Base-by-base conservation (phyloP, 2,797 vertebrate species). In the Schizopygopsis malacanthus region DNA sequence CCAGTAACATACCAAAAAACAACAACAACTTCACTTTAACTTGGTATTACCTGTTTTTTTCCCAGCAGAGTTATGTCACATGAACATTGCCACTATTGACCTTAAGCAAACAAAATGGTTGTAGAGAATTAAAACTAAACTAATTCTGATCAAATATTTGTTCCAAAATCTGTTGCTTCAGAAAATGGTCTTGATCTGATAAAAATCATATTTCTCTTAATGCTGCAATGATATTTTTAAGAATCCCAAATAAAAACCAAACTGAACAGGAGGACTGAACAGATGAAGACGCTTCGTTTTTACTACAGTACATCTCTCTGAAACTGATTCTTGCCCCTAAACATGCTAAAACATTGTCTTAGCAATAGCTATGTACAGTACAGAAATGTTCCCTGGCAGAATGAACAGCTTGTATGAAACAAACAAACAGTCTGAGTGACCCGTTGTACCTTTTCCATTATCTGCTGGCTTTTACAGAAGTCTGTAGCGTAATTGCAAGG, bases 371-470 rank as follows among this genome's bases (percentile, higher is more conserved):
- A n/a, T 20, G 20, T 8, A 37, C 47, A 10, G 18, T 20, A 39
- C 11, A 15, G 20, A 59, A 77, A 37, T 12, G 20, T 11, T 77
- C 75, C 52, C 33, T 39, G 47, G 75, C 18, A 54, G 75, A 56
- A 77, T 10, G 1, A 37, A 79, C 56, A 45, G n/a, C 77, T 45
- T 63, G 39, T 63, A 45, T 45, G 56, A 25, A 56, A 56, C 33
- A 43, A 41, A n/a, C n/a, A 50, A 37, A 33, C 61, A 15, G 25
- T 67, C 43, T n/a, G 56, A 28, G 45, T 39, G 25, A 81, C 43
- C 79, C n/a, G 39, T 11, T 63, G 43, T 69, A 79, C 67, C 63
- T 52, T 22, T 45, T 82, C 4, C 37, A 18, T 79, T 79, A 59
- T 79, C 69, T 59, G 52, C 25, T 65, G 41, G 39, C 59, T 79